Conservation (phyloP, 2,888 invertebrate species). For the Agriotes lineatus region DNA sequence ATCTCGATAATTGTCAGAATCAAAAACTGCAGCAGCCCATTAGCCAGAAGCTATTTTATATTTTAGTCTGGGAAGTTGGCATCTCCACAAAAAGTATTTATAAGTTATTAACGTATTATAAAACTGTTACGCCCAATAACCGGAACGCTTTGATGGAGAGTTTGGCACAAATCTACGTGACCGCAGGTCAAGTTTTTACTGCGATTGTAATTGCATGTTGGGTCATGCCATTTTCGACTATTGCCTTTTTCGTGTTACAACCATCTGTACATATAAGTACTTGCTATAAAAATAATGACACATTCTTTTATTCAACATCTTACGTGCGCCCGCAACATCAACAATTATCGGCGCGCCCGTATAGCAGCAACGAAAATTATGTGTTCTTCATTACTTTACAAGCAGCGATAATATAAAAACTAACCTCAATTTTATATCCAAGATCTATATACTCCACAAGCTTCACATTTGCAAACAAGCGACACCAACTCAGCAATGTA, state of each 20-base stretch:
- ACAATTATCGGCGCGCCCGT: neutral
- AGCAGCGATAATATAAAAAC: neutral
- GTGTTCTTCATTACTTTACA: neutral
- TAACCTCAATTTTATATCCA: constrained; percentile 8
- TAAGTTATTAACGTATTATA: neutral
- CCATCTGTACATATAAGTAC: neutral
- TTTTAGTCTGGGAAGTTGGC: constrained; percentile 7
- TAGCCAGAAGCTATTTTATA: neutral
- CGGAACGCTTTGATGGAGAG: constrained; percentile 3
- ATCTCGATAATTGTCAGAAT: neutral
- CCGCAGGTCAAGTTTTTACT: neutral
- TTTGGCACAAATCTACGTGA: constrained; percentile 5
- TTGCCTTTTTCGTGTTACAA: neutral
- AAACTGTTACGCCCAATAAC: constrained; percentile 4
- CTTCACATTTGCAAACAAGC: too few species aligned
- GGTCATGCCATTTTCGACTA: neutral
- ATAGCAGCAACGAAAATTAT: too few species aligned
- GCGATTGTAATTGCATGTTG: neutral
- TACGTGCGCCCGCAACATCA: neutral
- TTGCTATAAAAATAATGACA: neutral
- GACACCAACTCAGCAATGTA: constrained; percentile 19
- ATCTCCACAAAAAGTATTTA: constrained; percentile 6
- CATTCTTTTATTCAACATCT: neutral
- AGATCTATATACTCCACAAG: neutral
- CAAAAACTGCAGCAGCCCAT: neutral